Conservation (phyloP, 1,140 invertebrate species). For the Drosophila busckii region DNA sequence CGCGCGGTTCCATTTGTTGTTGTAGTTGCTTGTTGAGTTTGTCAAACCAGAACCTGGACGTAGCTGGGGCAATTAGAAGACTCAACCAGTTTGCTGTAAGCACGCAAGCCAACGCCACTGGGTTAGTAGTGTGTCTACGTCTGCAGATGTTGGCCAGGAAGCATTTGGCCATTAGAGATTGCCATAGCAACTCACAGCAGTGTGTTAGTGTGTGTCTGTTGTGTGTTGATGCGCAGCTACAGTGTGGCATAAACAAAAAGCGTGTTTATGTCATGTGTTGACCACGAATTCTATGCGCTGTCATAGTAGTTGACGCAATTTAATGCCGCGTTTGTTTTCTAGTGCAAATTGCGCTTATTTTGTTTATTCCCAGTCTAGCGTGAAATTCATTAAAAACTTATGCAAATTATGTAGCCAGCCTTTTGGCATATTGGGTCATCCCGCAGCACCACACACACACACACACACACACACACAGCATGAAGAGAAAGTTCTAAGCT, state of each 20-base stretch:
- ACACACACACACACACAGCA: too few relatives aligned
- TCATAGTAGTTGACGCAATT: conserved; percentile 60
- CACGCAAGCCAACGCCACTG: conserved; percentile 56
- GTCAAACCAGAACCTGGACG: conserved; percentile 1
- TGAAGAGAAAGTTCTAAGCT: conserved; percentile 76
- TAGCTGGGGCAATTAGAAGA: conserved; percentile 58
- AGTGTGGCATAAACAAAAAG: conserved; percentile 12
- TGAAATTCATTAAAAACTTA: conserved; percentile 75
- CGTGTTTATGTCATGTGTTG: conserved; percentile 49
- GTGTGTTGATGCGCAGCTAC: conserved; percentile 29
- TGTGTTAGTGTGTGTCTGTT: conserved; percentile 37
- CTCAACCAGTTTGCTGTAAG: conserved; percentile 62
- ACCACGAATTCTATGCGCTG: conserved; percentile 35
- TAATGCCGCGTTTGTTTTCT: conserved; percentile 52
- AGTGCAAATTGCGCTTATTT: conserved; percentile 71
- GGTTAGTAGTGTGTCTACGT: conserved; percentile 63
- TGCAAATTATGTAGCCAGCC: too few relatives aligned
- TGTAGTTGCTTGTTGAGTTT: conserved; percentile 5
- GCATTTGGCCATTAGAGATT: conserved; percentile 14
- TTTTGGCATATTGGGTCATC: conserved; percentile 61
- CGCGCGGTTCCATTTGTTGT: conserved; percentile 1
- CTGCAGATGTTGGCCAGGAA: conserved; percentile 28
- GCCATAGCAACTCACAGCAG: conserved; percentile 38
- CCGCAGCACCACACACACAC: conserved; percentile 8
- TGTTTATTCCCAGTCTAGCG: conserved; percentile 48